Evolutionary conservation across 2,888 invertebrate genomes (phyloP), one percentile per base, ranked within the genome.

Genomic region (Parapristionchus giblindavisi): DNA sequence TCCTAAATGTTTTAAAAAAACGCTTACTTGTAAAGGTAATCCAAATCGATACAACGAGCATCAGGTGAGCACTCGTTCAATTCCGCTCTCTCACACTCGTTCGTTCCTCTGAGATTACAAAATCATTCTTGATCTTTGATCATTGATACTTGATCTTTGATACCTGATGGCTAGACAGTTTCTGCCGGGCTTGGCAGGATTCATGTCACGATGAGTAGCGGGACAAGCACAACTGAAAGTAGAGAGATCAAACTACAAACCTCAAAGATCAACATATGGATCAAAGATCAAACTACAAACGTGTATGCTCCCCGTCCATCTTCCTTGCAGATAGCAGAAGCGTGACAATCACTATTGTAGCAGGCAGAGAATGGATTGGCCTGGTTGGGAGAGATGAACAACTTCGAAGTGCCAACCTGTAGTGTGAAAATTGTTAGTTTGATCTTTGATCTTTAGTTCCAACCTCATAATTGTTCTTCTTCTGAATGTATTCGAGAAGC

Each of bases 361-460:
- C 86, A 86, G 2, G 74, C 76, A 17, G 81, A 81, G 83, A 83
- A 85, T 34, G 85, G 85, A 56, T 83, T 81, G 76, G 80, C 56
- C 72, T 85, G 84, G 32, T 84, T 79, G 54, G 82, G 82, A 14
- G 82, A 83, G 77, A 86, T 84, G 80, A 80, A 86, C 36, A 85
- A 76, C 58, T 82, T 82, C 36, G 81, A 82, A 6, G 77, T 79
- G 76, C 86, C 86, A 36, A 86, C 80, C 75, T 81, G 60, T 75
- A 76, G 75, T 43, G 63, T 34, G n/a, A 5, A 27, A 8, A 24
- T 32, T 11, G 66, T 21, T 8, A n/a, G n/a, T n/a, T 65, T 48
- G 32, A 48, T 60, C 51, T 29, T 43, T 51, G 34, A 73, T 51
- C 34, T 58, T 73, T 73, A 36, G 34, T 29, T 51, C 66, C 32